Conservation (phyloP, 2,888 invertebrate species). For the Raillietiella orientalis region DNA sequence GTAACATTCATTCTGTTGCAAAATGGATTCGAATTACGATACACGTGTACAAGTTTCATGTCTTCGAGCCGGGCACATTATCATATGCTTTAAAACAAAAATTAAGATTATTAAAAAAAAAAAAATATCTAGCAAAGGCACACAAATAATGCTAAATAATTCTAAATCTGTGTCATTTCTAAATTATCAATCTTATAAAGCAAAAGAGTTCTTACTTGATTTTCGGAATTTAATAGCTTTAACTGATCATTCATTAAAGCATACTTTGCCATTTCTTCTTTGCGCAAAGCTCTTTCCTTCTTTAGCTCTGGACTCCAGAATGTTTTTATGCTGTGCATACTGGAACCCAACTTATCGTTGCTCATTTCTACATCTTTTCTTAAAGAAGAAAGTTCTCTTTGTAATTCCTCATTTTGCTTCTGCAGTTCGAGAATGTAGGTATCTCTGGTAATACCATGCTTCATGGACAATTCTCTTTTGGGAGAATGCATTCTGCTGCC, state of each 20-base stretch:
- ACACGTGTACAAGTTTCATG: too few relatives aligned
- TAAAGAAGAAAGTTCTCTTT: slow-evolving; percentile 59
- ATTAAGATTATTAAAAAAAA: too few relatives aligned
- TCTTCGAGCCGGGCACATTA: too few relatives aligned
- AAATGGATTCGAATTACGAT: too few relatives aligned
- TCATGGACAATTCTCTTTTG: slow-evolving; percentile 21
- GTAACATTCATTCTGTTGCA: too few relatives aligned
- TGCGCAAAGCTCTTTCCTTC: slow-evolving; percentile 78
- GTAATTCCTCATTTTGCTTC: slow-evolving; percentile 75
- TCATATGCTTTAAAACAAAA: too few relatives aligned
- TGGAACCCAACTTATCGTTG: slow-evolving; percentile 86
- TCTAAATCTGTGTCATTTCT: too few relatives aligned
- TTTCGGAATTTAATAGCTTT: slow-evolving; percentile 76
- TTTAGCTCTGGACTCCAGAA: slow-evolving; percentile 99
- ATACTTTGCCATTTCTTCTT: slow-evolving; percentile 92
- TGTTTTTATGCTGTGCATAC: slow-evolving; percentile 98
- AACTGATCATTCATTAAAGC: slow-evolving; percentile 85
- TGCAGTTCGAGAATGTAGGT: slow-evolving; percentile 55
- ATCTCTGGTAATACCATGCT: slow-evolving; percentile 13
- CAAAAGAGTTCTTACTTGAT: too few relatives aligned
- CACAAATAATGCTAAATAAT: too few relatives aligned
- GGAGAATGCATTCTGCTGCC: slow-evolving; percentile 34
- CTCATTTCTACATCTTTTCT: slow-evolving; percentile 81
- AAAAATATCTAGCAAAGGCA: too few relatives aligned
- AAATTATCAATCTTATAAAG: too few relatives aligned